These are phyloP conservation scores for Nymphicus hollandicus DNA, from an alignment of 2,113 vertebrate species.

Conservation along the genomic window DNA sequence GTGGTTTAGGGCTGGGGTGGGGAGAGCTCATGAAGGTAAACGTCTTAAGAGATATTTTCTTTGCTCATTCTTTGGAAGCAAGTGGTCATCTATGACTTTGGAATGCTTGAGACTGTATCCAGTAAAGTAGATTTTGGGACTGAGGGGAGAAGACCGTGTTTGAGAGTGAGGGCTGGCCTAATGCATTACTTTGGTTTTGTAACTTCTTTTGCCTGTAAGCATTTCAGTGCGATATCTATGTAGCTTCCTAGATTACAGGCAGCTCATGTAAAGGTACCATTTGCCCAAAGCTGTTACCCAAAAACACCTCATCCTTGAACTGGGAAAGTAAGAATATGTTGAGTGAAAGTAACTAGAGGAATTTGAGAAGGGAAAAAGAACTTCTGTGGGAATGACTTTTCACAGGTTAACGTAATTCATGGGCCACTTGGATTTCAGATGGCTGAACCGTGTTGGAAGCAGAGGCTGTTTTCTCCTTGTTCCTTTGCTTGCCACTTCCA, in stretches of 20 bases:
- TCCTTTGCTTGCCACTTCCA: conserved; percentile 2
- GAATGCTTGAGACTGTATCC: not conserved
- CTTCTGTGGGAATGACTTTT: not conserved
- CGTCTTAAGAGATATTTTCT: not conserved
- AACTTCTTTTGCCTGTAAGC: not conserved
- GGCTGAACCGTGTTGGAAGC: not conserved
- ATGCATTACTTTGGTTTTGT: not conserved
- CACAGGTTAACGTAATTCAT: not conserved
- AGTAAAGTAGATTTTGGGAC: not conserved
- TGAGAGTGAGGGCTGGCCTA: not conserved
- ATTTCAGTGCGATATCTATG: not conserved
- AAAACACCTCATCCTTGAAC: not conserved
- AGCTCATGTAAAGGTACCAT: not conserved
- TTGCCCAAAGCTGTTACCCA: not conserved
- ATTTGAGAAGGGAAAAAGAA: not conserved
- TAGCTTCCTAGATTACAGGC: not conserved
- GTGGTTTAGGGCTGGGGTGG: not conserved
- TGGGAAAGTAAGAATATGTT: not conserved
- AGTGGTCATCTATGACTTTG: not conserved
- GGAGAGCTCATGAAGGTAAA: not conserved
- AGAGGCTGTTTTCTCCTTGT: conserved; percentile 13
- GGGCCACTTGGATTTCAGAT: not conserved
- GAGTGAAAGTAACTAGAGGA: not conserved
- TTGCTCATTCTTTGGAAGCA: not conserved
- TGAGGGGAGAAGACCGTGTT: not conserved